Base-by-base conservation (phyloP, 2,113 vertebrate species). In the Thymallus thymallus region DNA sequence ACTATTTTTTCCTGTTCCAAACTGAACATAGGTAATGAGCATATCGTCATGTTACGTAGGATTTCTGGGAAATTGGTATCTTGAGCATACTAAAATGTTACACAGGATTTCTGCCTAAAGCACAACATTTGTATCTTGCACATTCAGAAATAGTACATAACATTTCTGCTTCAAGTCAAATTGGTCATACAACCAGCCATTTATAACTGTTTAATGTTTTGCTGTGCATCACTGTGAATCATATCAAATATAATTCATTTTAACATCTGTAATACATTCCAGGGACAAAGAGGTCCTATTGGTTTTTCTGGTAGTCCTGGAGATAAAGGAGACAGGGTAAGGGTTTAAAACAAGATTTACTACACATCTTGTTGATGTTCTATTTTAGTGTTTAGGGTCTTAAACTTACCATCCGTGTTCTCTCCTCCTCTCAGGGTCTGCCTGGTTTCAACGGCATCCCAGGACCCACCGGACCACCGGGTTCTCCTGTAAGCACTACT, bases 361-460 rank as follows among this genome's bases (percentile, higher is more conserved):
- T 29, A 29, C 23, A 29, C 7, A 10, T 24, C 20, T 16, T 32
- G 6, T 2, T 24, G 29, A 32, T n/a, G 35, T 16, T n/a, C 6
- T 16, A 51, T 7, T 55, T 23, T 3, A 29, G 20, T 26, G 26
- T 32, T 20, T 65, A 18, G 22, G 6, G 22, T 32, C 29, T 56
- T 20, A 13, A 60, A 18, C 22, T 73, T 63, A 41, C 16, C 26
- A 18, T 63, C 6, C 55, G 56, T 7, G 63, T 7, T 74, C 2
- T 79, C 10, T 78, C 9, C 77, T 48, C 48, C 1, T 69, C 29
- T 18, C 51, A 94, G 94, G 93, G 94, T 80, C 79, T 84, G 29
- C 92, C 92, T 73, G 94, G 94, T 51, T 94, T 93, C 73, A 94
- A 94, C 18, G 94, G 94, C 0, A 82, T 90, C 46, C 89, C 90